These are phyloP conservation scores for Trachelus tabidus DNA, from an alignment of 2,888 invertebrate genomes.

Conservation along the genomic window DNA sequence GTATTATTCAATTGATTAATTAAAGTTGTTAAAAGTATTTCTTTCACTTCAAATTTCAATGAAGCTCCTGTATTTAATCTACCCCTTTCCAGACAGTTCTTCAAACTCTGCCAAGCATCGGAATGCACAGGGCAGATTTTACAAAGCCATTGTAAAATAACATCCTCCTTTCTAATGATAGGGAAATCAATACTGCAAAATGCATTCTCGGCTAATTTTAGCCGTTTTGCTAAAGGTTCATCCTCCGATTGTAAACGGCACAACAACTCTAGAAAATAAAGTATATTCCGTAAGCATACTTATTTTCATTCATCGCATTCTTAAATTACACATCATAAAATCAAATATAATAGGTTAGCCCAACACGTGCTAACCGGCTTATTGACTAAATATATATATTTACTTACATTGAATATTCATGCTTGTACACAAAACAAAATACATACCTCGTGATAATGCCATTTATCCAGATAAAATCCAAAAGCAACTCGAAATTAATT, in stretches of 20 bases:
- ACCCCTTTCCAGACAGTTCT: conserved; percentile 36
- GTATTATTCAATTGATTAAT: conserved; percentile 30
- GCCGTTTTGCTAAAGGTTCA: conserved; percentile 68
- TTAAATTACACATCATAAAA: background rate
- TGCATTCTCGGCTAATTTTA: conserved; percentile 70
- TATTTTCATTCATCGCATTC: background rate
- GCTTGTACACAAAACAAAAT: conserved; percentile 7
- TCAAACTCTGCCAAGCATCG: conserved; percentile 38
- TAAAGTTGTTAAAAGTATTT: conserved; percentile 36
- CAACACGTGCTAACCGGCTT: background rate
- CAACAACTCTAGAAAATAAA: conserved; percentile 64
- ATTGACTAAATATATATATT: conserved; percentile 1
- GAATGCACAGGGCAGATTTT: conserved; percentile 36
- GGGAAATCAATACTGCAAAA: conserved; percentile 68
- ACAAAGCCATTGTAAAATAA: conserved; percentile 69
- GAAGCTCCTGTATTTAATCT: conserved; percentile 29
- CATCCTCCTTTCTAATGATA: conserved; percentile 67
- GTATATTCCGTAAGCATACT: background rate
- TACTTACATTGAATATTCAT: conserved; percentile 17
- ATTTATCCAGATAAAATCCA: background rate
- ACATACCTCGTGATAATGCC: conserved; percentile 35
- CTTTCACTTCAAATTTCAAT: conserved; percentile 36
- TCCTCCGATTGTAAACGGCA: conserved; percentile 65
- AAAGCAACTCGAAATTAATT: background rate
- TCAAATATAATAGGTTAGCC: conserved; percentile 1